These are phyloP conservation scores for Labia minor DNA, from an alignment of 2,888 invertebrate species.

Conservation along the genomic window DNA sequence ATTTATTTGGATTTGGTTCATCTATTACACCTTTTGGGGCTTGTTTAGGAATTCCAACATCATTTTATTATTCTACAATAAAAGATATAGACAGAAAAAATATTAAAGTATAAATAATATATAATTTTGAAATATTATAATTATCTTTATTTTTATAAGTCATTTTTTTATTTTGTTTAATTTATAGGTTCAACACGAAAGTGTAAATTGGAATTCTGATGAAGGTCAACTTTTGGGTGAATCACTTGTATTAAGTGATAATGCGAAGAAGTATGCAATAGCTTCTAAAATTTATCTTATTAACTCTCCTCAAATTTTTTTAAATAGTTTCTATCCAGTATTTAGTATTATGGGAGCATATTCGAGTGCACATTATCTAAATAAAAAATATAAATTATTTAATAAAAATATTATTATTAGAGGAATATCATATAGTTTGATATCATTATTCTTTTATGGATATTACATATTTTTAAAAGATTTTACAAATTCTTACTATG, in stretches of 20 bases:
- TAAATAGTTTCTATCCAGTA: constrained; percentile 46
- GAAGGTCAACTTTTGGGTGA: constrained; percentile 51
- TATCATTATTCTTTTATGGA: constrained; percentile 46
- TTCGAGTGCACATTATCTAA: constrained; percentile 42
- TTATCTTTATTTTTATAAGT: too few species aligned
- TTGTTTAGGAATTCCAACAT: constrained; percentile 61
- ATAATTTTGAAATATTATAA: constrained; percentile 17
- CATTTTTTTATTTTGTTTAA: background rate
- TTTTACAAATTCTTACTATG: constrained; percentile 49
- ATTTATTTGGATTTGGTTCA: constrained; percentile 58
- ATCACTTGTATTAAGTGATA: constrained; percentile 60
- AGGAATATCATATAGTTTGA: constrained; percentile 43
- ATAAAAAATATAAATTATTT: constrained; percentile 45
- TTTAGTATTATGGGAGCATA: constrained; percentile 42
- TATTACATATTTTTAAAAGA: constrained; percentile 56
- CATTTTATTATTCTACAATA: constrained; percentile 49
- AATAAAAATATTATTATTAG: constrained; percentile 41
- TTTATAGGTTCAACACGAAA: constrained; percentile 48
- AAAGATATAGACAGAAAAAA: constrained; percentile 46
- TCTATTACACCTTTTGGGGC: constrained; percentile 45
- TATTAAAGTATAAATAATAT: constrained; percentile 50
- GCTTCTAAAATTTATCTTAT: constrained; percentile 60
- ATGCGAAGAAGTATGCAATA: constrained; percentile 69
- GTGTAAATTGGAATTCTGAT: constrained; percentile 53
- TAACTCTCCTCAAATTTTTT: constrained; percentile 46